A percentile compares a stretch with the other conserved stretches of the same genome.
Conservation (phyloP, 2,113 vertebrate genomes). For the Pelmatolapia mariae region DNA sequence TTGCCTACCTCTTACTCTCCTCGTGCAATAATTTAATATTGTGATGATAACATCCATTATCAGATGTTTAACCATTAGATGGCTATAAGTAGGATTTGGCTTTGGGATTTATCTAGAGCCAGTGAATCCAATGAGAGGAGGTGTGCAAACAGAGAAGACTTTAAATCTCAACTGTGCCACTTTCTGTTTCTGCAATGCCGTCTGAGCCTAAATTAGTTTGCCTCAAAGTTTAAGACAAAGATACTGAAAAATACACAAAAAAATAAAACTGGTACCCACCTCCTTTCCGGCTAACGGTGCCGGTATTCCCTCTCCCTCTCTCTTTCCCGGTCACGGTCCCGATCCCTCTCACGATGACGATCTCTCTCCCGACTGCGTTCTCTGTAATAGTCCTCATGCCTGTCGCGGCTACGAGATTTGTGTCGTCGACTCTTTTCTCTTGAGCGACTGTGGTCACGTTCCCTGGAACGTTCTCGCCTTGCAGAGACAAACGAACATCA, state of each 20-base stretch:
- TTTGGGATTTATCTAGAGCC: background rate
- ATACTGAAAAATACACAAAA: background rate
- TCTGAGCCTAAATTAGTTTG: background rate
- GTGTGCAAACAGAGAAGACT: background rate
- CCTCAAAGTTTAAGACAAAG: background rate
- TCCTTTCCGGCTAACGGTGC: constrained; percentile 80
- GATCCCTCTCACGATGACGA: constrained; percentile 89
- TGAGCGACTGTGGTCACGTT: constrained; percentile 97
- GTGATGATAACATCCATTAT: background rate
- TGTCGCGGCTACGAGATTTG: constrained; percentile 96
- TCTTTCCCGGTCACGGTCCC: constrained; percentile 88
- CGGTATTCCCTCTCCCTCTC: constrained; percentile 94
- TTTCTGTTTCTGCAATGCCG: background rate
- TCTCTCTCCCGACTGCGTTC: constrained; percentile 95
- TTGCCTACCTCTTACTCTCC: background rate
- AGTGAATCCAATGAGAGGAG: background rate
- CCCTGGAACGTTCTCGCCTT: constrained; percentile 96
- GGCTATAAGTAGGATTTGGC: background rate
- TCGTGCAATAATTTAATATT: background rate
- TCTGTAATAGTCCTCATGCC: constrained; percentile 96
- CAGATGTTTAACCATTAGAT: background rate
- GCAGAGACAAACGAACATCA: constrained; percentile 54
- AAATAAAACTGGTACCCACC: constrained; percentile 71
- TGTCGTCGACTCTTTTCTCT: constrained; percentile 94
- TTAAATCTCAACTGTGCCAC: background rate